Base-by-base conservation (phyloP, 2,888 invertebrate species). In the Eremobia ochroleuca region DNA sequence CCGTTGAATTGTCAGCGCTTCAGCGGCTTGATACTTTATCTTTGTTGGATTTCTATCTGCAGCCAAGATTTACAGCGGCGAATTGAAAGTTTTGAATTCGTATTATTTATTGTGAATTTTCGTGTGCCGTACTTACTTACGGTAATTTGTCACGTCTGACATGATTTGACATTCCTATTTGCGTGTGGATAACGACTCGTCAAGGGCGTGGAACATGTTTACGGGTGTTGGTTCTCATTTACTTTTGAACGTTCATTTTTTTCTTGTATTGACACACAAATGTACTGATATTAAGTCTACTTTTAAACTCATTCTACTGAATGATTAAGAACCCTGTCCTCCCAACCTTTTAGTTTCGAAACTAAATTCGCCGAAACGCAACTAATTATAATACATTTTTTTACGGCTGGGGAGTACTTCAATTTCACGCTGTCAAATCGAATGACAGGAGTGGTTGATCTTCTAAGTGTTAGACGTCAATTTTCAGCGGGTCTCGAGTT, bases 391-490 rank as follows among this genome's bases (percentile, higher is more conserved):
- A 81, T 77, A 79, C 68, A 73, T 82, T 79, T 87, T 87, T 81
- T 85, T 78, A 79, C 72, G 76, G 79, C 68, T 49, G 46, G 73
- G 71, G 78, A 81, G 81, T 86, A 88, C 85, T 91, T 90, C 90
- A 92, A 94, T 93, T 94, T 94, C 91, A 94, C 92, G 93, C 91
- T 90, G 92, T 93, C 93, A 88, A 90, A 89, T 90, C 89, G 82
- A 88, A 90, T 90, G 87, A 87, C 85, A 82, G 77, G 83, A 87
- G 85, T 83, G 84, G 86, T 90, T 83, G 89, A 91, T 89, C 86
- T 88, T 75, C 77, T 81, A 85, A 90, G 90, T 87, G 86, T 88
- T 85, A 76, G 85, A 85, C 88, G 87, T 89, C 88, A 90, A 90
- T 91, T 91, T 92, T 91, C 88, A 90, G 89, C 88, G 81, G 85